phyloP scores from a whole-genome alignment of 2,797 vertebrate genomes.

The Pelobates cultripes region DNA sequence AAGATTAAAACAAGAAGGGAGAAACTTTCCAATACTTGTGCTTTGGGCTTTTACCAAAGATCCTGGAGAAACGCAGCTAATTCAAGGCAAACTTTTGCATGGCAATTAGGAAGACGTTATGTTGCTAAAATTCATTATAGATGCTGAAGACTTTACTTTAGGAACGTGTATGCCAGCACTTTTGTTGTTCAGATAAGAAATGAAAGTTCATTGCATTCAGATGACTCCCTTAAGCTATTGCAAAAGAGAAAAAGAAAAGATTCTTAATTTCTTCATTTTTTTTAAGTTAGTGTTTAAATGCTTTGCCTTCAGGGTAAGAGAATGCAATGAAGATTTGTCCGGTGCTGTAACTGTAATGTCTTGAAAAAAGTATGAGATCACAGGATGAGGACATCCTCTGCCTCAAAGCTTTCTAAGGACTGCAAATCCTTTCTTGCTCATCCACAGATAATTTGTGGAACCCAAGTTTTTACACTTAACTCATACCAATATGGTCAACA shows the following conservation, averaged over 20 bases:
- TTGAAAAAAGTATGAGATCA: too few relatives aligned
- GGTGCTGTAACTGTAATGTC: too few relatives aligned
- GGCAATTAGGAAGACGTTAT: constrained; percentile 66
- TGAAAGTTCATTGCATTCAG: constrained; percentile 41
- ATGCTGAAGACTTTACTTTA: constrained; percentile 59
- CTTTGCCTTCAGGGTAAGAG: background rate
- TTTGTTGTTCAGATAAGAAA: constrained; percentile 40
- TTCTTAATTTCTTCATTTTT: background rate
- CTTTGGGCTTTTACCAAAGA: constrained; percentile 70
- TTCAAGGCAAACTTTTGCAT: constrained; percentile 72
- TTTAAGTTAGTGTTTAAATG: constrained; percentile 20
- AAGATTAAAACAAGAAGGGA: constrained; percentile 83
- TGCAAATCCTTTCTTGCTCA: too few relatives aligned
- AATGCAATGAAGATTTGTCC: background rate
- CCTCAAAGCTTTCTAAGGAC: too few relatives aligned
- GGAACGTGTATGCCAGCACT: constrained; percentile 52
- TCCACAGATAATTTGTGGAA: too few relatives aligned
- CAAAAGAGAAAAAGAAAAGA: background rate
- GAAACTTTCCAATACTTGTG: constrained; percentile 74
- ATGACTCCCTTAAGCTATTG: constrained; percentile 37
- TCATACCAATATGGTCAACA: too few relatives aligned
- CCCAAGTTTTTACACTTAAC: too few relatives aligned
- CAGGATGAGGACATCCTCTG: too few relatives aligned
- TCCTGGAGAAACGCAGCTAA: constrained; percentile 74
- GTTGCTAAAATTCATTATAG: constrained; percentile 63